These are phyloP conservation scores for Fundulus diaphanus DNA, from an alignment of 2,797 vertebrate species.

Conservation along the genomic window DNA sequence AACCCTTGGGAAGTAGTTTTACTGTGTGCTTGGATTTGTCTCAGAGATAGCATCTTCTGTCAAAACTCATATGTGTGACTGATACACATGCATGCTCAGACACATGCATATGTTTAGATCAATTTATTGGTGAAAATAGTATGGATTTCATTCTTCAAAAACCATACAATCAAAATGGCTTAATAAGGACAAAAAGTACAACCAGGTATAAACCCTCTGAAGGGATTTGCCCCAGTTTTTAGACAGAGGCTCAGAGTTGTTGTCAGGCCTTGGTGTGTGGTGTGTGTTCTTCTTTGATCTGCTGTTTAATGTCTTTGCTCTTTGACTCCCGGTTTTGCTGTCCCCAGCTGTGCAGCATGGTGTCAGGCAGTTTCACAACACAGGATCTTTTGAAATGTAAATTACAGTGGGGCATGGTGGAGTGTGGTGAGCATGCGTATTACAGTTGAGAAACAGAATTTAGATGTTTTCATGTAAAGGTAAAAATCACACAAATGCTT, in stretches of 20 bases:
- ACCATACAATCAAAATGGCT: neutral
- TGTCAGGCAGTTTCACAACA: slow-evolving; percentile 51
- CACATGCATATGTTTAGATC: neutral
- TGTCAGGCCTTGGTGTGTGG: slow-evolving; percentile 28
- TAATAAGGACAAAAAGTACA: neutral
- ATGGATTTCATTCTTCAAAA: neutral
- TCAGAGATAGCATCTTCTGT: neutral
- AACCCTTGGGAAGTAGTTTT: neutral
- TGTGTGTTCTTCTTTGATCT: slow-evolving; percentile 53
- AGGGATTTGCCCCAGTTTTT: slow-evolving; percentile 30
- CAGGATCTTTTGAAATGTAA: slow-evolving; percentile 65
- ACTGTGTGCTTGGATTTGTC: neutral
- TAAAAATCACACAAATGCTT: neutral
- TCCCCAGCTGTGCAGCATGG: slow-evolving; percentile 55
- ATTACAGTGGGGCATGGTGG: slow-evolving; percentile 16
- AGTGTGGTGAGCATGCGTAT: neutral
- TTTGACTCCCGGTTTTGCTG: slow-evolving; percentile 42
- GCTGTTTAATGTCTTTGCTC: slow-evolving; percentile 53
- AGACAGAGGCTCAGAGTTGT: slow-evolving; percentile 10
- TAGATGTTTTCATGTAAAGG: neutral
- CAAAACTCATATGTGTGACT: neutral
- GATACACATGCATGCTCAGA: neutral
- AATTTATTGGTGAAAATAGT: neutral
- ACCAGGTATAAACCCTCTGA: neutral
- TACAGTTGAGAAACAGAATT: neutral